Evolutionary conservation across 2,797 vertebrate species (phyloP), one percentile per base, ranked within the genome.

Genomic region (Huso huso): DNA sequence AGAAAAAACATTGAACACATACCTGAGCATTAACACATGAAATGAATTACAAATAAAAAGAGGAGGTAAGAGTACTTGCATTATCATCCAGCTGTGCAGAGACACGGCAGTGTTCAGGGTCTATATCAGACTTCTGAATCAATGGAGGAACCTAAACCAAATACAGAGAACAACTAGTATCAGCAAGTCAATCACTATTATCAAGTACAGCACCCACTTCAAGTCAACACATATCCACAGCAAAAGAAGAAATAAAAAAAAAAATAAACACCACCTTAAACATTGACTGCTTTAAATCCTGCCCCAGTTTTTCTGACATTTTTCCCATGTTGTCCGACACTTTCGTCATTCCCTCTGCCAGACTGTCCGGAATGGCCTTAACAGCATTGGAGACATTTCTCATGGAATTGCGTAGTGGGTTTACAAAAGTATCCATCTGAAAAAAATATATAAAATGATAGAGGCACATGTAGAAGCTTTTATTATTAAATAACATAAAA

Each of bases 351-450:
- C 97, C 96, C 78, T 99, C 97, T 52, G 96, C 95, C 81, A 99
- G 88, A 78, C 95, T 99, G 88, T 99, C 96, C 58, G 97, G 97
- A 73, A 99, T 84, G 57, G 91, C 90, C 88, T 97, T 98, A 72
- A 99, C 97, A 6, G 92, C 96, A 70, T 97, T 97, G 79, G 97
- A 99, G 81, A 99, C 83, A 64, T 99, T 99, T 81, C 96, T 91
- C 95, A 99, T 98, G 82, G 96, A 99, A 85, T 95, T 99, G 78
- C 94, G 93, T 76, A 99, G 83, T 51, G 97, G 97, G 80, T 99
- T 99, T 80, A 99, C 96, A 88, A 99, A 95, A 18, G 96, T 98
- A 85, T 99, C 96, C 90, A 99, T 97, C 97, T 99, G 86, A 79
- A 85, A 70, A 66, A 85, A 80, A 83, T 65, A 83, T 76, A 81